Evolutionary conservation across 2,888 invertebrate species (phyloP).

Genomic region (Lumbricus terrestris): DNA sequence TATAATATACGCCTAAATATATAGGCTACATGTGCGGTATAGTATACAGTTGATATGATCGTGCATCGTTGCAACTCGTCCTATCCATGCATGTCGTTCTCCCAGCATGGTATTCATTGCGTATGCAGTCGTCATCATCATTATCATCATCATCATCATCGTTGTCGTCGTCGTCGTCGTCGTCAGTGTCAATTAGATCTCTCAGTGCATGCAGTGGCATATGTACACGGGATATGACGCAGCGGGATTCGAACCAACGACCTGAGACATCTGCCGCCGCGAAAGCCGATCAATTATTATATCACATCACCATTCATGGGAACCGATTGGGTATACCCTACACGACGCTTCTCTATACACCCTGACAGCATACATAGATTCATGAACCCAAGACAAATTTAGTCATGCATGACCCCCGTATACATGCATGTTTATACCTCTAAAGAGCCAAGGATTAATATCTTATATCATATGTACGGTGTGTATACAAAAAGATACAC

Average conservation of each 20-base stretch:
- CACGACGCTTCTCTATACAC: neutral
- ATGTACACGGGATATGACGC: too few relatives aligned
- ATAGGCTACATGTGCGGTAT: too few relatives aligned
- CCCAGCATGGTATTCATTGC: neutral
- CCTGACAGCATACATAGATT: neutral
- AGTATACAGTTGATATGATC: too few relatives aligned
- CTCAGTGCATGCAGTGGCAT: neutral
- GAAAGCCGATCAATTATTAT: neutral
- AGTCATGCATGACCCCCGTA: neutral
- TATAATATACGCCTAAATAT: too few relatives aligned
- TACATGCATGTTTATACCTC: neutral
- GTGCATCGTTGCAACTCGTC: too few relatives aligned
- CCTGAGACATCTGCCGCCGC: neutral
- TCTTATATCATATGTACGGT: neutral
- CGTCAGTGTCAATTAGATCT: neutral
- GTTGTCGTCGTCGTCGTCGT: neutral
- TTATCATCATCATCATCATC: too few relatives aligned
- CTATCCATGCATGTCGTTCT: neutral
- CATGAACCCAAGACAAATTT: neutral
- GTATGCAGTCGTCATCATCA: neutral
- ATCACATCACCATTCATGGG: neutral
- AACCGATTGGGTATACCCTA: too few relatives aligned
- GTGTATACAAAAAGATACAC: neutral
- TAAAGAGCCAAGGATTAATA: too few relatives aligned
- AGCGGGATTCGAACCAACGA: slow-evolving; percentile 3